Evolutionary conservation across 1,140 invertebrate genomes (phyloP).

Genomic region (Stegodyphus mimosarum): DNA sequence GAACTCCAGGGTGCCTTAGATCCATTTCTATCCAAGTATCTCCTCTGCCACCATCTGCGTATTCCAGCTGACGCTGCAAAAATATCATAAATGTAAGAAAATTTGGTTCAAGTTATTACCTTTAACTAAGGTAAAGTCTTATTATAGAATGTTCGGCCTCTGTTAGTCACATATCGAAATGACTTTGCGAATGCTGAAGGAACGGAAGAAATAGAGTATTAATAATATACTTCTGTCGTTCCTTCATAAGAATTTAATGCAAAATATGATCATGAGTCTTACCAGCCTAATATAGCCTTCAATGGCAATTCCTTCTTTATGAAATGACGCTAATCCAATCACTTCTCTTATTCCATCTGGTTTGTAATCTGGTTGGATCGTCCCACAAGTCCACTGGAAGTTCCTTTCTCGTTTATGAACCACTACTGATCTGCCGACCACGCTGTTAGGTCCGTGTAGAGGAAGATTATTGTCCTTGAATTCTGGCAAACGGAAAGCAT

Average conservation of each 20-base stretch:
- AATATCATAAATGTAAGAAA: too few relatives aligned
- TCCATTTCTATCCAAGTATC: constrained; percentile 92
- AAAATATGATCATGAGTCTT: constrained; percentile 61
- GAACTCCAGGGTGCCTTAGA: constrained; percentile 68
- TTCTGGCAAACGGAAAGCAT: constrained; percentile 71
- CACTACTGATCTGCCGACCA: constrained; percentile 88
- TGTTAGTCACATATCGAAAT: too few relatives aligned
- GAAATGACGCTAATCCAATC: constrained; percentile 89
- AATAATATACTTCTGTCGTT: too few relatives aligned
- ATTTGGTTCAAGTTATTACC: too few relatives aligned
- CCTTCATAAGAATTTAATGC: too few relatives aligned
- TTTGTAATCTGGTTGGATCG: constrained; percentile 85
- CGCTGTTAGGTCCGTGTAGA: constrained; percentile 83
- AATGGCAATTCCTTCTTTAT: constrained; percentile 83
- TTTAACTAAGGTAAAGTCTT: too few relatives aligned
- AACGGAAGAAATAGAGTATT: too few relatives aligned
- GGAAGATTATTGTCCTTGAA: constrained; percentile 88
- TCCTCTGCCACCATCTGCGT: constrained; percentile 85
- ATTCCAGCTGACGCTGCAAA: constrained; percentile 83
- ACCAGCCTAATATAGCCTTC: constrained; percentile 89
- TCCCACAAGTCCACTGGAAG: constrained; percentile 81
- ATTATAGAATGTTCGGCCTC: too few relatives aligned
- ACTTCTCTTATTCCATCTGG: constrained; percentile 86
- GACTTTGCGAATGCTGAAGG: too few relatives aligned
- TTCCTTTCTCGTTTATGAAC: constrained; percentile 77